Evolutionary conservation across 2,113 vertebrate species (phyloP).

Genomic region (Nothocercus julius): DNA sequence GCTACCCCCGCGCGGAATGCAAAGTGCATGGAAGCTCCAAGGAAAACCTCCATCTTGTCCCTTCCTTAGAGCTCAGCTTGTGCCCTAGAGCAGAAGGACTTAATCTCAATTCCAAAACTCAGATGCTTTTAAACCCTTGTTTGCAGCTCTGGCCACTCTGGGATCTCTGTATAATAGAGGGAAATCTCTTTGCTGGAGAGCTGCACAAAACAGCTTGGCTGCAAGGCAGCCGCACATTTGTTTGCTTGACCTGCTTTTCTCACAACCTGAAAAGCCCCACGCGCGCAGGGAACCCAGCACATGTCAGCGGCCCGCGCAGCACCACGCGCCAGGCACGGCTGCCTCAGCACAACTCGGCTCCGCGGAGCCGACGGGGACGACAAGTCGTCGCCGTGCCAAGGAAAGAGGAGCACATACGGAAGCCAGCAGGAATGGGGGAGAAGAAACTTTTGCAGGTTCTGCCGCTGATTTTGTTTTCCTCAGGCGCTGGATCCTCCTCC

Average conservation of each 20-base stretch:
- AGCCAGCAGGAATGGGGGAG: neutral
- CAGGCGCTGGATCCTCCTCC: accelerated
- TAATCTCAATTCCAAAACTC: conserved; percentile 23
- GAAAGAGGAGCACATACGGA: neutral
- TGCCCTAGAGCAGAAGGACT: conserved; percentile 25
- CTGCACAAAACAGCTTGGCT: neutral
- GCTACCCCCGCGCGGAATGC: too few species aligned
- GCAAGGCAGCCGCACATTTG: neutral
- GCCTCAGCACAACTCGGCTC: accelerated
- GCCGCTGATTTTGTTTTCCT: neutral
- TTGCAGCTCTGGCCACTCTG: conserved; percentile 2
- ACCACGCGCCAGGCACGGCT: accelerated
- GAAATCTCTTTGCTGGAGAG: conserved; percentile 11
- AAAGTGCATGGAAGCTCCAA: neutral
- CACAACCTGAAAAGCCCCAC: neutral
- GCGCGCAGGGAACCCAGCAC: neutral
- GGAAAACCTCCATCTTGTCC: neutral
- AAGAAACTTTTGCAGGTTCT: neutral
- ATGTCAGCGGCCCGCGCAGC: neutral
- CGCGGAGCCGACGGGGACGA: accelerated
- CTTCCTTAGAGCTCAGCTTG: neutral
- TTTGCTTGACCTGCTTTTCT: conserved; percentile 29
- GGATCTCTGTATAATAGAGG: neutral
- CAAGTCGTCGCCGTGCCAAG: accelerated
- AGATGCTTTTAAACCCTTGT: conserved; percentile 41